Evolutionary conservation across 2,113 vertebrate genomes (phyloP), one percentile per base, ranked within the genome.

Genomic region (Pungitius pungitius): DNA sequence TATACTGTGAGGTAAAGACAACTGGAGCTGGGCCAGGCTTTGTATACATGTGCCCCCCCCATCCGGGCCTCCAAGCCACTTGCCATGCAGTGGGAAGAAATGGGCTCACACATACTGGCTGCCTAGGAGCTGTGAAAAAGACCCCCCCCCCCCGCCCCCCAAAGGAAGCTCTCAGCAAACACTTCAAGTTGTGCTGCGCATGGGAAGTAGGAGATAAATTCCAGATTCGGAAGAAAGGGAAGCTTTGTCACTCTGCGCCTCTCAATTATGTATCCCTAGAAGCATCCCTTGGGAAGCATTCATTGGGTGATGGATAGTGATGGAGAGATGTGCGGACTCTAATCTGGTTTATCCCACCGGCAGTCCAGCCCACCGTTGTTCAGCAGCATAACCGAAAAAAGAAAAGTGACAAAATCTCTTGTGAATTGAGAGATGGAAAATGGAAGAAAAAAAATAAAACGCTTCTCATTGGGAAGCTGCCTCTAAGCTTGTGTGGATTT

Each of bases 1-100:
- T 86, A 90, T 88, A 79, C 79, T 85, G 84, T 51, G 85, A 90
- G 86, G 82, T 91, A 90, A 90, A 93, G 89, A 90, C 88, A 87
- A 86, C 80, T 92, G 89, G 90, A 92, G 78, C 77, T 14, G 20
- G 58, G 89, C 92, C 90, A 91, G 63, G 84, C 75, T 81, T 90
- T 88, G 90, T 90, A 92, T 91, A 92, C 88, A 89, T 89, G 87
- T 76, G 67, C 72, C 75, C 88, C 84, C 83, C 56, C 17, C 33
- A 35, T 18, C 12, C 40, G 83, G 78, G 86, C 89, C 91, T 87
- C 86, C 76, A 77, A 78, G 42, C 72, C 85, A 90, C 90, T 91
- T 92, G 84, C 83, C 84, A 88, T 92, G 89, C 86, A 92, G 88
- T 92, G 91, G 86, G 87, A 91, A 89, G 80, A 92, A 85, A 89